Conservation (phyloP, 2,113 vertebrate species). For the Halichoeres trimaculatus region DNA sequence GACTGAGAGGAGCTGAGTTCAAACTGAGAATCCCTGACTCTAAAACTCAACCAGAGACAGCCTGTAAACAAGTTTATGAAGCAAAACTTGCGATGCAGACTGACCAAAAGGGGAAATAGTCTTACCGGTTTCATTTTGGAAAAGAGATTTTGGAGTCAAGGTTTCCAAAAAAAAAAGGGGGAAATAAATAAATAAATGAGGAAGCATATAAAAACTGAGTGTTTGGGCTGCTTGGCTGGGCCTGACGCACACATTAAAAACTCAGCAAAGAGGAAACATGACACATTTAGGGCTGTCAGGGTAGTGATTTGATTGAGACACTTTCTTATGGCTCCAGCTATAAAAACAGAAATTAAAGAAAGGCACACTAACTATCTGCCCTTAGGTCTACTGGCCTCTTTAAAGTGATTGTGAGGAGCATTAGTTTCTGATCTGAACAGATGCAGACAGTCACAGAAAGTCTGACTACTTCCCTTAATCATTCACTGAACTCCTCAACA, state of each 20-base stretch:
- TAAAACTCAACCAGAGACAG: no score
- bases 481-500: no score
- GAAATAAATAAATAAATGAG: no score
- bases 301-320: not conserved
- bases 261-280: slow-evolving; percentile 33
- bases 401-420: not conserved
- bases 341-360: not conserved
- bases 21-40: no score
- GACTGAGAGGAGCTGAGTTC: no score
- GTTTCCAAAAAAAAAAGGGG: slow-evolving; percentile 57
- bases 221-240: slow-evolving; percentile 27
- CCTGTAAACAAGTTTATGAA: not conserved
- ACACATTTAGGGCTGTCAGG: slow-evolving; percentile 43
- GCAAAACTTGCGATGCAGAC: slow-evolving; percentile 21
- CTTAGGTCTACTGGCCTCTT: not conserved
- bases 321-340: not conserved
- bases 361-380: not conserved
- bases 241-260: slow-evolving; percentile 52
- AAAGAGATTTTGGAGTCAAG: slow-evolving; percentile 29
- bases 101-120: slow-evolving; percentile 17
- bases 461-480: not conserved
- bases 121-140: slow-evolving; percentile 10
- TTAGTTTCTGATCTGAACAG: slow-evolving; percentile 6
- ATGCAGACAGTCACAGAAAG: slow-evolving; percentile 29
- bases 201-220: slow-evolving; percentile 6